Evolutionary conservation across 2,888 invertebrate species (phyloP).

Genomic region (Rhagonycha fulva): DNA sequence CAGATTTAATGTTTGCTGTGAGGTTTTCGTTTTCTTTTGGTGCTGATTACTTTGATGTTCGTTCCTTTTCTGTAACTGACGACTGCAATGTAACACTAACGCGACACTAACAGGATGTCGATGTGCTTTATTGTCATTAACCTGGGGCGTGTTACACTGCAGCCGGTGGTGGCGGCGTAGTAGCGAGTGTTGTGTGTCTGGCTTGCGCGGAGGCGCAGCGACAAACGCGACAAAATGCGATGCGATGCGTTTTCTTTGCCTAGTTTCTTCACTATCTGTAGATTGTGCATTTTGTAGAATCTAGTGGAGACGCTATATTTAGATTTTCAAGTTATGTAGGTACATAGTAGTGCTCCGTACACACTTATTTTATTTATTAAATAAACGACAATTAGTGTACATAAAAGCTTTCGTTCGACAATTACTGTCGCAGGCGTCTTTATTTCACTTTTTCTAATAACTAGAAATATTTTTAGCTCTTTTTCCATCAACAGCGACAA

Average conservation of each 20-base stretch:
- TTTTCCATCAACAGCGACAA: slow-evolving; percentile 22
- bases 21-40: slow-evolving; percentile 55
- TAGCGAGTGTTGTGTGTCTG: slow-evolving; percentile 52
- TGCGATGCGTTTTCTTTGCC: slow-evolving; percentile 14
- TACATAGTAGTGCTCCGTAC: neutral
- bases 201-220: slow-evolving; percentile 42
- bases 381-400: neutral
- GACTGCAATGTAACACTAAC: slow-evolving; percentile 58
- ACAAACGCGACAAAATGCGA: slow-evolving; percentile 11
- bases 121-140: slow-evolving; percentile 54
- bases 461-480: neutral
- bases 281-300: slow-evolving; percentile 24
- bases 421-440: neutral
- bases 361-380: neutral
- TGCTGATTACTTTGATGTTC: slow-evolving; percentile 56
- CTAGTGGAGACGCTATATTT: slow-evolving; percentile 8
- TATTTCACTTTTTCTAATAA: neutral
- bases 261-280: slow-evolving; percentile 21
- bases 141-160: slow-evolving; percentile 53
- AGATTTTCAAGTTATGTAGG: neutral
- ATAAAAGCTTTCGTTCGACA: neutral
- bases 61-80: slow-evolving; percentile 54
- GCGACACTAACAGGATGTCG: slow-evolving; percentile 55
- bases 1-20: slow-evolving; percentile 55
- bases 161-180: slow-evolving; percentile 54